phyloP scores from a whole-genome alignment of 2,888 invertebrate species.

The Melanostoma mellinum region DNA sequence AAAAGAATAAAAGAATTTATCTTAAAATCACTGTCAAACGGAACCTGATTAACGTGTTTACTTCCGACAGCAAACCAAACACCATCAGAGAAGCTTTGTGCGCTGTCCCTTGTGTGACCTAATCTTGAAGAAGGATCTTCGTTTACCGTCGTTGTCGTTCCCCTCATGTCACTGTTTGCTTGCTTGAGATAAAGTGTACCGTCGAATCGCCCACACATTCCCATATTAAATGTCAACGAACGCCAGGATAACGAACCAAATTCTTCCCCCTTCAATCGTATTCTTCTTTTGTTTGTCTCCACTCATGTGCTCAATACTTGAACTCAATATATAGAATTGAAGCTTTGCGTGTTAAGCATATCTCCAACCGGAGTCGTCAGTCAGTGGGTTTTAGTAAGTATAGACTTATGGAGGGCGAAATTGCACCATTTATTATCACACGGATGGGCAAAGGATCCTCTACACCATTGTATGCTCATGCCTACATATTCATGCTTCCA shows the following conservation, averaged over 20 bases:
- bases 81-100: neutral
- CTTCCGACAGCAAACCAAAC: conserved; percentile 46
- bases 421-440: conserved; percentile 51
- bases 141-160: neutral
- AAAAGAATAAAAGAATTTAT: conserved; percentile 24
- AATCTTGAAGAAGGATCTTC: conserved; percentile 35
- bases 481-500: conserved; percentile 14
- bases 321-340: conserved; percentile 53
- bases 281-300: conserved; percentile 38
- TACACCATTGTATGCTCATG: conserved; percentile 7
- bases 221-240: conserved; percentile 44
- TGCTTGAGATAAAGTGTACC: conserved; percentile 18
- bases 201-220: conserved; percentile 27
- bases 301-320: conserved; percentile 36
- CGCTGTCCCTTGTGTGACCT: conserved; percentile 29
- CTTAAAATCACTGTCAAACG: conserved; percentile 41
- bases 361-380: conserved; percentile 15
- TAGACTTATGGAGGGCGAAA: neutral
- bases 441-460: conserved; percentile 19
- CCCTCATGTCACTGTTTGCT: conserved; percentile 11
- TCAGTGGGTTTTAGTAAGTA: neutral
- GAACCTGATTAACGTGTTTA: conserved; percentile 50
- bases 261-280: conserved; percentile 12
- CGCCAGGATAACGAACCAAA: conserved; percentile 36
- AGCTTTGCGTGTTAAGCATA: conserved; percentile 56